Base-by-base conservation (phyloP, 2,888 invertebrate species). In the Baccha elongata region DNA sequence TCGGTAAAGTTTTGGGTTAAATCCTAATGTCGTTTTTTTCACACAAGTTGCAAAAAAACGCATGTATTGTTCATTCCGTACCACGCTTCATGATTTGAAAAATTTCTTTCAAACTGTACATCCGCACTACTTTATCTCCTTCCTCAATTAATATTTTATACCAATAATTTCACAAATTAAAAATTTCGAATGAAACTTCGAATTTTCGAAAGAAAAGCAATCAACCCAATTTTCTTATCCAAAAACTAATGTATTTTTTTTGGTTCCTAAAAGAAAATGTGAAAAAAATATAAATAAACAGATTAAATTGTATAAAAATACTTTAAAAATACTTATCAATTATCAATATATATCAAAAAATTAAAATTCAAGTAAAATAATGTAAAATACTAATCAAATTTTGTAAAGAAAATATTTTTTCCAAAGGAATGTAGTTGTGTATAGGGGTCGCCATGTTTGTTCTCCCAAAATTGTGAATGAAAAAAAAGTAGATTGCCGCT, bases 191-290 rank as follows among this genome's bases (percentile, higher is more conserved):
- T 42, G 50, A 17, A 11, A 21, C 11, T 74, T 74, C 80, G 80
- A 76, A 60, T 15, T 17, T 76, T 67, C 71, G 60, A 53, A 67
- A 44, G n/a, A n/a, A n/a, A n/a, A n/a, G n/a, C 58, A 76, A 76
- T 65, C 81, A 81, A 62, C 71, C 76, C 76, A 42, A 37, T 81
- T 81, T 58, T 65, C 75, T 58, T 53, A 62, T 68, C 40, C 67
- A 23, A 44, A 32, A 58, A 72, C 53, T n/a, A 71, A 52, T 60
- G 44, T 60, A 60, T 44, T 60, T 44, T 40, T 15, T 40, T 17
- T 44, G 60, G 60, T 60, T 60, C 60, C 60, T 60, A 60, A 60
- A 29, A 44, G 26, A 60, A 60, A 58, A 60, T 44, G 44, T 60
- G 29, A 32, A 60, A 60, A 60, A 44, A 60, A 29, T 29, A 60